Evolutionary conservation across 2,797 vertebrate genomes (phyloP), one percentile per base, ranked within the genome.

Genomic region (Valencia hispanica): DNA sequence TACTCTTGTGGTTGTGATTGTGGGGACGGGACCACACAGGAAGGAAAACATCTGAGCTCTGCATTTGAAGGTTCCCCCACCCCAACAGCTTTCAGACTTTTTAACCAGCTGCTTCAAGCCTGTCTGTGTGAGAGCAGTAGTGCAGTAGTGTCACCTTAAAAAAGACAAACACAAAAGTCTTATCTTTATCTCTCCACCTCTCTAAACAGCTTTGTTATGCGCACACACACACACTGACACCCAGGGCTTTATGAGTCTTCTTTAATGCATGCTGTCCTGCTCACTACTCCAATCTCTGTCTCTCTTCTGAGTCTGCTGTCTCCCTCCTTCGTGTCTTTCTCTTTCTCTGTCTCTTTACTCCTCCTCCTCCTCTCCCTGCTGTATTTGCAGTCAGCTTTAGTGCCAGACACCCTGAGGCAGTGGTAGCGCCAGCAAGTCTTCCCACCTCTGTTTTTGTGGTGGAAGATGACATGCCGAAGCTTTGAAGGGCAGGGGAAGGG

Each of bases 391-490:
- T 94, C 95, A 94, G 95, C 94, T 95, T 96, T 94, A 94, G 95
- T 93, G 95, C 95, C 95, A 96, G 96, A 96, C 96, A 96, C 94
- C 96, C 96, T 94, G 94, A 96, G 95, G 96, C 95, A 95, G 94
- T 94, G 84, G 94, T 94, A 96, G 96, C 96, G 96, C 96, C 96
- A 96, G 94, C 88, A 91, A 96, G 96, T 96, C 96, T 96, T 96
- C 95, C 96, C 96, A 96, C 96, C 96, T 96, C 96, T 96, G 95
- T 96, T 95, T 96, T 96, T 96, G 96, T 95, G 96, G 96, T 96
- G 88, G 92, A 94, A 95, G 95, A 95, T 96, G 95, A 96, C 95
- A 96, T 96, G 95, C 95, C 86, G 90, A 94, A 94, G 95, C 95
- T 96, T 96, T 96, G 95, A 96, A 96, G 95, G 94, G 94, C 93